phyloP scores from a whole-genome alignment of 2,888 invertebrate species.

The Polydrusus pterygomalis region DNA sequence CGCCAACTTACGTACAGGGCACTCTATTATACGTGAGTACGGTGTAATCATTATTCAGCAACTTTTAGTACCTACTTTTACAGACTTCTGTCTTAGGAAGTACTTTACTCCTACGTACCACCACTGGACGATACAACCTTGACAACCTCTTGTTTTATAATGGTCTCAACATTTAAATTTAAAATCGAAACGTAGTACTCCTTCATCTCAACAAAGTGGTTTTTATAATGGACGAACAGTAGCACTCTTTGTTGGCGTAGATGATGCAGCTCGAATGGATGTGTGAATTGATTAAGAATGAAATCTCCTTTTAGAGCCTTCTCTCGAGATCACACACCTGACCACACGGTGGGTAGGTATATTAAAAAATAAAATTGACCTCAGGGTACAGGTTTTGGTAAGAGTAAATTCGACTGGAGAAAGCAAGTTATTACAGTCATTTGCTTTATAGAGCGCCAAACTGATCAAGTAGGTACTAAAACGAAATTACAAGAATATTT shows the following conservation, averaged over 20 bases:
- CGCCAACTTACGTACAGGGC: no score
- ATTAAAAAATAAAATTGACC: slow-evolving; percentile 41
- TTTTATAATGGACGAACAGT: slow-evolving; percentile 65
- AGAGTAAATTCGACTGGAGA: slow-evolving; percentile 31
- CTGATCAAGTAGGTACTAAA: no score
- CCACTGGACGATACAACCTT: slow-evolving; percentile 45
- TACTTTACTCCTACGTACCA: slow-evolving; percentile 43
- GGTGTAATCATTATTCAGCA: slow-evolving; percentile 1
- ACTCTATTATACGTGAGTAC: no score
- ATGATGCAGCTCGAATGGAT: slow-evolving; percentile 64
- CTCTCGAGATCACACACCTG: slow-evolving; percentile 62
- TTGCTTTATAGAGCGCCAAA: no score
- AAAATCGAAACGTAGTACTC: slow-evolving; percentile 49
- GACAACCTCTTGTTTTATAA: slow-evolving; percentile 48
- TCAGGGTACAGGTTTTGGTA: slow-evolving; percentile 21
- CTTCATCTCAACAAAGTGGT: slow-evolving; percentile 55
- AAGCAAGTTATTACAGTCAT: no score
- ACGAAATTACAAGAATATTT: no score
- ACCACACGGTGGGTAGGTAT: slow-evolving; percentile 50
- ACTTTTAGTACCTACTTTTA: background rate
- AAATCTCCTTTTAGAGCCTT: slow-evolving; percentile 62
- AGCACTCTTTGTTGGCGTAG: slow-evolving; percentile 64
- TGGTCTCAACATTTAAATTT: slow-evolving; percentile 42
- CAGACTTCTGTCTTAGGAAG: slow-evolving; percentile 22
- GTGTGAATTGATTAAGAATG: slow-evolving; percentile 66